Evolutionary conservation across 2,797 vertebrate species (phyloP).

Genomic region (Paguma larvata): DNA sequence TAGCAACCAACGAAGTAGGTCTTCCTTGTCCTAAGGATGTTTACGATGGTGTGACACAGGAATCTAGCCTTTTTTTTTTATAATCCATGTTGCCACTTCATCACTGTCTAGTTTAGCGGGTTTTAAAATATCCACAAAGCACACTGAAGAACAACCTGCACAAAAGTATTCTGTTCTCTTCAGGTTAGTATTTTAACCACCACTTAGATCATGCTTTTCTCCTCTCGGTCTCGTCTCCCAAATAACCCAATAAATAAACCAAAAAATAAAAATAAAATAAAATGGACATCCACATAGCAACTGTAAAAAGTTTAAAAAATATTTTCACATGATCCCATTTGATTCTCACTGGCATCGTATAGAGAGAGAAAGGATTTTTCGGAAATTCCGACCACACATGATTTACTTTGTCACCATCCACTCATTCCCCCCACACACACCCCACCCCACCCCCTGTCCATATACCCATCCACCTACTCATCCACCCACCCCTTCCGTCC

Average conservation of each 20-base stretch:
- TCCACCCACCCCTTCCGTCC: not conserved
- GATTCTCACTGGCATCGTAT: not conserved
- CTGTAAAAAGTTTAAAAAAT: not conserved
- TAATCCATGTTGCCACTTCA: not conserved
- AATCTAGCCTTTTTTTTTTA: not conserved
- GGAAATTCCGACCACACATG: not conserved
- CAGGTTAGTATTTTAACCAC: not conserved
- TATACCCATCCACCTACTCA: not conserved
- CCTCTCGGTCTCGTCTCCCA: not conserved
- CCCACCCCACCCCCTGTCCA: not conserved
- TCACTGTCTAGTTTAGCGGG: not conserved
- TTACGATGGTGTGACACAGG: not conserved
- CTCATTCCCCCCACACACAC: too few relatives aligned
- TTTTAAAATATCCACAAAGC: not conserved
- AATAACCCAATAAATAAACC: not conserved
- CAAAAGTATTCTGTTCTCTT: not conserved
- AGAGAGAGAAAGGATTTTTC: not conserved
- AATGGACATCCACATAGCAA: not conserved
- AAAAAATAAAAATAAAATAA: not conserved
- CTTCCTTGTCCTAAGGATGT: not conserved
- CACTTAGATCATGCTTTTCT: not conserved
- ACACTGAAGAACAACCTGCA: not conserved
- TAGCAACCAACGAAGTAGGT: not conserved
- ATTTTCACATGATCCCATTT: not conserved
- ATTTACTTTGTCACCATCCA: not conserved